Evolutionary conservation across 2,797 vertebrate species (phyloP), one percentile per base, ranked within the genome.

Genomic region (Gymnoscopelus braueri): DNA sequence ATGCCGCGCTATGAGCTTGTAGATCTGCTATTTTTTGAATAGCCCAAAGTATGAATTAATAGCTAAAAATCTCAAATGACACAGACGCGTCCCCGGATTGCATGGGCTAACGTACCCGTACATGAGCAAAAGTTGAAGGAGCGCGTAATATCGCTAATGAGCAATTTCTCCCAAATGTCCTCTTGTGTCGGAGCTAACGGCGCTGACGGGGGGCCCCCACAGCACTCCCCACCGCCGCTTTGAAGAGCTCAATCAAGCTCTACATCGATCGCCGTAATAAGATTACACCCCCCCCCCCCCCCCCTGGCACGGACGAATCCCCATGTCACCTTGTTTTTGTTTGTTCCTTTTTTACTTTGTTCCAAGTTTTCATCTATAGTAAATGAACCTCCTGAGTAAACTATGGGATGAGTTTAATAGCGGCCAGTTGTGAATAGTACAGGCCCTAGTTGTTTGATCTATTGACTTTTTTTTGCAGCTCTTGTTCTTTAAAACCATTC

Each of bases 221-320:
- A 32, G 5, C 35, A 39, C 35, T 39, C 35, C 35, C 35, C 35
- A 7, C 35, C 0, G 35, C 35, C 29, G 19, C 60, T 57, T 66
- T 67, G 24, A 84, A 81, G 55, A 71, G 78, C 73, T 78, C 77
- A 88, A 87, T 92, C 84, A 19, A 83, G 72, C 68, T 60, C 51
- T 48, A 7, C 83, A 90, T 89, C 44, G 88, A 92, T 88, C 68
- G 79, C 80, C 81, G 24, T 81, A 87, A 89, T 87, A 74, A 84
- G 84, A 89, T 92, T 86, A 92, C 79, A 87, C 73, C 19, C 19
- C 19, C 47, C 14, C 67, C 84, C 77, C 80, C 87, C 35, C 35
- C 35, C 35, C 7, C 35, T 39, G 35, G 35, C 35, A 8, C 35
- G 35, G 35, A 39, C 35, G 4, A 88, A 88, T 75, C 77, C 71